phyloP scores from a whole-genome alignment of 2,113 vertebrate genomes.

The Oreochromis tanganicae region DNA sequence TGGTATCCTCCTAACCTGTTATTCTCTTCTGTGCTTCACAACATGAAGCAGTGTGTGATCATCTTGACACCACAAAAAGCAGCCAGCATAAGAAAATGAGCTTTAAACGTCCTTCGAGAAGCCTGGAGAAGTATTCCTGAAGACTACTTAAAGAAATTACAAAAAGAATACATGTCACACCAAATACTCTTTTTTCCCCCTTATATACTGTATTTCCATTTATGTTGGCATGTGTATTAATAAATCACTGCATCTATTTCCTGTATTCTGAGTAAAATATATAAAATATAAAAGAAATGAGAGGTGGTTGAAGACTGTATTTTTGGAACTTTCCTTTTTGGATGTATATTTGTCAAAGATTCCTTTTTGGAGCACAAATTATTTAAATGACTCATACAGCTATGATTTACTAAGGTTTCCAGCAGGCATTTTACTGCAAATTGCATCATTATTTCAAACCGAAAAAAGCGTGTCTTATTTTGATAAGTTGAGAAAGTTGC shows the following conservation, averaged over 20 bases:
- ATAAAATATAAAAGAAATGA: neutral
- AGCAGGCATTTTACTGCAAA: neutral
- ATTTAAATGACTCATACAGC: neutral
- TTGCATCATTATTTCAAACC: neutral
- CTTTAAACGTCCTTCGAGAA: neutral
- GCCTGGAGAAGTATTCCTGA: neutral
- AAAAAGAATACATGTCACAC: neutral
- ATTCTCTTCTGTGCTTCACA: neutral
- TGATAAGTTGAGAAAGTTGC: neutral
- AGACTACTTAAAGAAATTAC: neutral
- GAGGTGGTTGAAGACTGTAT: neutral
- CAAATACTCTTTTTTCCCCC: neutral
- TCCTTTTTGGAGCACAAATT: neutral
- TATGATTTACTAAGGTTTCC: neutral
- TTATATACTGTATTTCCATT: neutral
- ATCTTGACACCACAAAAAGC: neutral
- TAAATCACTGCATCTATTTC: neutral
- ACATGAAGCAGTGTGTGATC: neutral
- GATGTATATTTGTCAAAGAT: neutral
- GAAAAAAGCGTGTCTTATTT: neutral
- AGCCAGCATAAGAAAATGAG: neutral
- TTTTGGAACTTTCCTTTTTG: neutral
- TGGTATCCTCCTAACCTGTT: neutral
- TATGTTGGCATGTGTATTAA: neutral
- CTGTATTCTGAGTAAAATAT: neutral